phyloP scores from a whole-genome alignment of 2,888 invertebrate genomes.

The Zootermopsis nevadensis region DNA sequence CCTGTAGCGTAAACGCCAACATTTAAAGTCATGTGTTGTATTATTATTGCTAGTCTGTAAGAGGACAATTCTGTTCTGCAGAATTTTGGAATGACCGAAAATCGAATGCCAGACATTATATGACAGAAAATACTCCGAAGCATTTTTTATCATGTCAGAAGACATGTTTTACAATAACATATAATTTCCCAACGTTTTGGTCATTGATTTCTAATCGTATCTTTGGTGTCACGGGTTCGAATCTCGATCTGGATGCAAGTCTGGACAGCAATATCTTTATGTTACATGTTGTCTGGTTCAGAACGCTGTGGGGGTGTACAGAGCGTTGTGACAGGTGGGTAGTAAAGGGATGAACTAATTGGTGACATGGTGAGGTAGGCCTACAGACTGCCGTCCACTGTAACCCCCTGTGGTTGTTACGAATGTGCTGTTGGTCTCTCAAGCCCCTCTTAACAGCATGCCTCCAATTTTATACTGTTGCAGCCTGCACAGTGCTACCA shows the following conservation, averaged over 20 bases:
- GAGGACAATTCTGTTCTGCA: no score
- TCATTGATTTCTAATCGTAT: no score
- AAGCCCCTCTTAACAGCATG: neutral
- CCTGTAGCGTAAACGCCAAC: neutral
- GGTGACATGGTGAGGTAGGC: conserved; percentile 34
- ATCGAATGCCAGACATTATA: no score
- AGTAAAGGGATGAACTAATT: conserved; percentile 39
- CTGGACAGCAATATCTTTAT: neutral
- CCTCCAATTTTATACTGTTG: conserved; percentile 6
- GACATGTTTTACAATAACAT: no score
- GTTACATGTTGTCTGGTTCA: conserved; percentile 13
- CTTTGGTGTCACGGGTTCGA: no score
- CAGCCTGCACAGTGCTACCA: conserved; percentile 24
- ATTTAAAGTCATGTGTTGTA: neutral
- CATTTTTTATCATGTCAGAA: no score
- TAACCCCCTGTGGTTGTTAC: conserved; percentile 7
- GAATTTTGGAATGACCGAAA: no score
- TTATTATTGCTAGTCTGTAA: no score
- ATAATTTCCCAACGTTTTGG: no score
- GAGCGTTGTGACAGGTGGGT: conserved; percentile 32
- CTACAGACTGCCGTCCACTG: conserved; percentile 4
- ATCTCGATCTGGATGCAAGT: no score
- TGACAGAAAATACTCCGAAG: no score
- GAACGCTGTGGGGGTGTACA: conserved; percentile 16
- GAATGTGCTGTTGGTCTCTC: conserved; percentile 16